phyloP scores from a whole-genome alignment of 2,797 vertebrate species.

The Morus bassanus region DNA sequence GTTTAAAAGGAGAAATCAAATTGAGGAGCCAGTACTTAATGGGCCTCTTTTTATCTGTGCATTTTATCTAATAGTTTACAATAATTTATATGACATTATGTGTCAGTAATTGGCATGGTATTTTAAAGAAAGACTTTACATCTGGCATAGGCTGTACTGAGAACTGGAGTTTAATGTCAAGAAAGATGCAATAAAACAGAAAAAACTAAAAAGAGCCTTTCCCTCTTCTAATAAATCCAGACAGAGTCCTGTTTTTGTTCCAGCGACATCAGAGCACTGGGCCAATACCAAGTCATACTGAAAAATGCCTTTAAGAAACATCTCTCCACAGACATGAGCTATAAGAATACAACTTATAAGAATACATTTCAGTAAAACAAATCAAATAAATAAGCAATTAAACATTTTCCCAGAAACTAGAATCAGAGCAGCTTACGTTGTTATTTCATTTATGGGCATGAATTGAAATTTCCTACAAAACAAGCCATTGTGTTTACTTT shows the following conservation, averaged over 20 bases:
- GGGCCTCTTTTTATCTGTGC: conserved; percentile 6
- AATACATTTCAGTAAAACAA: neutral
- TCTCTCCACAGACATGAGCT: neutral
- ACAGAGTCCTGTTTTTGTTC: conserved; percentile 39
- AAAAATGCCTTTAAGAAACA: conserved; percentile 23
- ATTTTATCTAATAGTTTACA: conserved; percentile 30
- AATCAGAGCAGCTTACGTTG: neutral
- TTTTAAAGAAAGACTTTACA: conserved; percentile 37
- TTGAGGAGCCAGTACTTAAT: neutral
- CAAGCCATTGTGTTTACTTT: conserved; percentile 41
- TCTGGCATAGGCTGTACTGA: conserved; percentile 9
- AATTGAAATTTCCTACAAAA: conserved; percentile 45
- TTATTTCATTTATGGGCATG: conserved; percentile 39
- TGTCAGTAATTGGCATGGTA: conserved; percentile 30
- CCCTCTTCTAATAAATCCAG: conserved; percentile 33
- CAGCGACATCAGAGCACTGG: conserved; percentile 59
- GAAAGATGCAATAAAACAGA: conserved; percentile 54
- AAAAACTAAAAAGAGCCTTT: conserved; percentile 12
- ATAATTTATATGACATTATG: conserved; percentile 25
- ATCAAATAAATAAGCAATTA: conserved; percentile 32
- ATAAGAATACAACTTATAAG: neutral
- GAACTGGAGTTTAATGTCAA: conserved; percentile 23
- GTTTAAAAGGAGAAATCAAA: conserved; percentile 15
- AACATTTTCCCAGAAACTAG: conserved; percentile 7
- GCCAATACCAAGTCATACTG: neutral